Percentiles rank a stretch among this genome's conserved stretches.
phyloP scores from a whole-genome alignment of 2,797 vertebrate genomes.

The Onychomys torridus region DNA sequence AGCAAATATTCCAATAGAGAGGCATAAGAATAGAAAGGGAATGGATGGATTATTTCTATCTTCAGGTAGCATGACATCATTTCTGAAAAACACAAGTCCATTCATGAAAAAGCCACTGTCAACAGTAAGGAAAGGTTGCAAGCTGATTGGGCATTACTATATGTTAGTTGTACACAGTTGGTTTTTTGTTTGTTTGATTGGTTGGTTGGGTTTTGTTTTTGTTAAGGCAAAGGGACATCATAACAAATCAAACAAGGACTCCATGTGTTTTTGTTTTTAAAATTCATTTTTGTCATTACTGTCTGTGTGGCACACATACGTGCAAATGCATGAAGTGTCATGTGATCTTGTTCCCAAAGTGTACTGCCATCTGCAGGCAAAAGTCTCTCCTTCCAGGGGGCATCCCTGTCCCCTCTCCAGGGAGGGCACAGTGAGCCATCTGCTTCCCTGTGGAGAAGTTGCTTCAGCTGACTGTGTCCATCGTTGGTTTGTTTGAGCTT shows the following conservation, averaged over 20 bases:
- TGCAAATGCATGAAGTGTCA: too few relatives aligned
- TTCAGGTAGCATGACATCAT: neutral
- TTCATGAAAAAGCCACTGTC: too few relatives aligned
- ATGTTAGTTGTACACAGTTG: neutral
- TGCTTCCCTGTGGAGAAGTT: neutral
- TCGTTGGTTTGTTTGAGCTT: neutral
- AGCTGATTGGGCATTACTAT: neutral
- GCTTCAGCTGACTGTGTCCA: neutral
- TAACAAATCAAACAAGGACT: neutral
- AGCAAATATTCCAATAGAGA: neutral
- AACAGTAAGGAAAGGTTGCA: too few relatives aligned
- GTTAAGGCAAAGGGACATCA: neutral
- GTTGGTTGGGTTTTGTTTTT: neutral
- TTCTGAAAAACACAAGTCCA: neutral
- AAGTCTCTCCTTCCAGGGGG: neutral
- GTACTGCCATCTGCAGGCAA: neutral
- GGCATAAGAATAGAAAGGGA: neutral
- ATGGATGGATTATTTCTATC: neutral
- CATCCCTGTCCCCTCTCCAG: neutral
- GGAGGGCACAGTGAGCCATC: neutral
- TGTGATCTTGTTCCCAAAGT: neutral
- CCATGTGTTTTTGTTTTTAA: neutral
- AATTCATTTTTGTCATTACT: neutral
- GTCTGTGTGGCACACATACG: neutral
- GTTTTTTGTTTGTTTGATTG: neutral